Percentiles rank a stretch among this genome's conserved stretches.
Evolutionary conservation across 2,113 vertebrate genomes (phyloP).

Genomic region (Candoia aspera): DNA sequence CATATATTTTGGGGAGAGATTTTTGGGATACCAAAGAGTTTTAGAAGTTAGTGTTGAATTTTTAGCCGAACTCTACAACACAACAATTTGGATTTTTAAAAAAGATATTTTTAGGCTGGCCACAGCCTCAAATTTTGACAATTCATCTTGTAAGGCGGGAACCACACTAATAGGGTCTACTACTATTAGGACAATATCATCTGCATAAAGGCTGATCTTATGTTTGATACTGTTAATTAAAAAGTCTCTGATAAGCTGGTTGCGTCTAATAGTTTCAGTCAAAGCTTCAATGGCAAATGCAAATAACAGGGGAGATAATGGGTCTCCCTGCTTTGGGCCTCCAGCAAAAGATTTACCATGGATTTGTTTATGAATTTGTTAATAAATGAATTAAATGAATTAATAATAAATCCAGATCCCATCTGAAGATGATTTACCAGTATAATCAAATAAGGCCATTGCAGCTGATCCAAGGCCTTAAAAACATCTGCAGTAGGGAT

Average conservation of each 20-base stretch:
- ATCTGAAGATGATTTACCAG: not conserved
- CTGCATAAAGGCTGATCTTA: not conserved
- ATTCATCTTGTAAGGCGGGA: not conserved
- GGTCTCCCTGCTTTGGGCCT: not conserved
- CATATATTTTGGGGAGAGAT: too few species aligned
- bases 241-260: not conserved
- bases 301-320: not conserved
- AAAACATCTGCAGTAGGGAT: not conserved
- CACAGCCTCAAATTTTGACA: not conserved
- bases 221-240: not conserved
- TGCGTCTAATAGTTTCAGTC: too few species aligned
- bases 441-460: not conserved
- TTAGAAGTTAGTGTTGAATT: not conserved
- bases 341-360: not conserved
- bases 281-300: too few species aligned
- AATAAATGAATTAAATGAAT: not conserved
- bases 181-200: not conserved
- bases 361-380: not conserved
- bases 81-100: not conserved
- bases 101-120: not conserved
- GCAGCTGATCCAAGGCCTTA: not conserved
- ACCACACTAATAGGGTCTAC: not conserved
- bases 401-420: not conserved
- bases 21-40: not conserved
- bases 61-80: not conserved